Percentiles rank a stretch among this genome's conserved stretches.
These are phyloP conservation scores for Eupithecia subfuscata DNA, from an alignment of 2,888 invertebrate genomes.

Conservation along the genomic window DNA sequence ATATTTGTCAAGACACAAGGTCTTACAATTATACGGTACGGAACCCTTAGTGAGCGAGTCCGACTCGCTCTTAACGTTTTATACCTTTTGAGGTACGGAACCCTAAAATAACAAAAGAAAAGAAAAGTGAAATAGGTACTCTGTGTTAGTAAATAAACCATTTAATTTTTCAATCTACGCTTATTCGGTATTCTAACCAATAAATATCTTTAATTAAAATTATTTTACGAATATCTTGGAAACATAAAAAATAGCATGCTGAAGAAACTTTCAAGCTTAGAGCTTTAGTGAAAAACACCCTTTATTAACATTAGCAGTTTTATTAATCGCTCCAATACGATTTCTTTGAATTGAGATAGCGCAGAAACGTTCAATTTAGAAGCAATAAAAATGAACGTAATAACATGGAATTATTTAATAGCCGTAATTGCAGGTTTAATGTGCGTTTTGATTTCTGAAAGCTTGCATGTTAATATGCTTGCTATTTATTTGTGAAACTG, in stretches of 20 bases:
- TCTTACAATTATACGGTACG: too few species aligned
- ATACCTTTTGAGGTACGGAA: too few species aligned
- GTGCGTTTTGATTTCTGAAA: constrained; percentile 46
- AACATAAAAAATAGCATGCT: background rate
- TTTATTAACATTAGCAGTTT: constrained; percentile 63
- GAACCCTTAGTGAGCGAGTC: too few species aligned
- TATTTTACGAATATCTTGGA: background rate
- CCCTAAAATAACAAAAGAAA: background rate
- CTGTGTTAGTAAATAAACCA: too few species aligned
- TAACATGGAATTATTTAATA: constrained; percentile 59
- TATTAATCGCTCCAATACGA: constrained; percentile 70
- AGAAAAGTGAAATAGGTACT: too few species aligned
- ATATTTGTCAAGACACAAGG: too few species aligned
- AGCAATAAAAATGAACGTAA: constrained; percentile 63
- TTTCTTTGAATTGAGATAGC: constrained; percentile 66
- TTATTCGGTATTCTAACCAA: too few species aligned
- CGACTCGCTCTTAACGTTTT: too few species aligned
- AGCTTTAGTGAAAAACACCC: constrained; percentile 12
- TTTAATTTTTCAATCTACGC: background rate
- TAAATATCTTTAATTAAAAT: background rate
- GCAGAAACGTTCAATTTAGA: constrained; percentile 64
- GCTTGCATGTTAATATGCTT: constrained; percentile 50
- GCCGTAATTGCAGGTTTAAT: constrained; percentile 49
- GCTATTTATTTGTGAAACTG: constrained; percentile 8
- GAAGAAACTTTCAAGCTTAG: background rate